Conservation (phyloP, 2,888 invertebrate species). For the Elgonia sp. region DNA sequence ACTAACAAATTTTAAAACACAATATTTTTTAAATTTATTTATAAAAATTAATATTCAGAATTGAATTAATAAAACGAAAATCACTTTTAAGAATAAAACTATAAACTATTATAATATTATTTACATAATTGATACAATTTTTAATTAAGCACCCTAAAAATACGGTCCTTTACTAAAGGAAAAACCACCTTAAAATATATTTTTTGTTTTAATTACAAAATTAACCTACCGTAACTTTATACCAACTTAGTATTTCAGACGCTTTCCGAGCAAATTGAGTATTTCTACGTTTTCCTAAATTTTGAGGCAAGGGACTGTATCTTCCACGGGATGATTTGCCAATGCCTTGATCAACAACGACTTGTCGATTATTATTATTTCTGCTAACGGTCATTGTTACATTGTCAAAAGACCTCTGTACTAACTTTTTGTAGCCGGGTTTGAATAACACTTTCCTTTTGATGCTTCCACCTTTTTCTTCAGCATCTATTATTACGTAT, state of each 20-base stretch:
- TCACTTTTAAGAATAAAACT: too few relatives aligned
- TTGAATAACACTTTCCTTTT: constrained; percentile 83
- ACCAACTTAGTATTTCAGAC: constrained; percentile 89
- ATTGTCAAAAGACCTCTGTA: constrained; percentile 81
- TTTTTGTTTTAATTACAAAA: background rate
- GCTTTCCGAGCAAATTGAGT: constrained; percentile 54
- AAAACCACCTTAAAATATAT: too few relatives aligned
- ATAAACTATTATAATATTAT: too few relatives aligned
- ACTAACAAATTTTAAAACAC: too few relatives aligned
- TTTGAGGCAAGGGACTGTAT: constrained; percentile 82
- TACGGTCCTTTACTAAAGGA: too few relatives aligned
- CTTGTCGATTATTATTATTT: constrained; percentile 81
- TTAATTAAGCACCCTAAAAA: too few relatives aligned
- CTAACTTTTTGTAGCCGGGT: constrained; percentile 73
- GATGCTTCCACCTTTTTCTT: constrained; percentile 38
- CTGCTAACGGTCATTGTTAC: constrained; percentile 80
- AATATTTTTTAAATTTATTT: too few relatives aligned
- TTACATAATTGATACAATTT: too few relatives aligned
- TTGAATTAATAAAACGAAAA: too few relatives aligned
- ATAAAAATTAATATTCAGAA: too few relatives aligned
- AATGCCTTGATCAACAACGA: constrained; percentile 77
- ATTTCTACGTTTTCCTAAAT: constrained; percentile 70
- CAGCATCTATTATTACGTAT: background rate
- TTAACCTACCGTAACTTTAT: constrained; percentile 89
- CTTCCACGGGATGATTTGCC: constrained; percentile 80